These are phyloP conservation scores for Diaprepes abbreviatus DNA, from an alignment of 2,888 invertebrate genomes.

Conservation along the genomic window DNA sequence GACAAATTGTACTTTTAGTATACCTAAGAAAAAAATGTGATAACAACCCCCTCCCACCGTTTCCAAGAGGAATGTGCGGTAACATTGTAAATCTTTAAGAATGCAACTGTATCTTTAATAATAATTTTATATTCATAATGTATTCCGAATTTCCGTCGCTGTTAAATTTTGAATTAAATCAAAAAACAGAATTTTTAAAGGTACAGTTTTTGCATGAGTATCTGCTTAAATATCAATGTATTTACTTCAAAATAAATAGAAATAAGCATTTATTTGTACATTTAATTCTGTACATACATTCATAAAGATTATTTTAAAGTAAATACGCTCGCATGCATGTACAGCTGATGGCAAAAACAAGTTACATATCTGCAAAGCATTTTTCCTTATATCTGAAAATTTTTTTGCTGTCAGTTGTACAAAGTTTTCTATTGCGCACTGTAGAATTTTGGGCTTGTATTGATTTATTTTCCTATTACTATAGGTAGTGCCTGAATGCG, in stretches of 20 bases:
- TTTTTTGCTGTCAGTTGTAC: no score
- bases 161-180: conserved; percentile 9
- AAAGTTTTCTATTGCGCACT: background rate
- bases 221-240: background rate
- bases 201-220: conserved; percentile 30
- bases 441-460: background rate
- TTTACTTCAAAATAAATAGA: conserved; percentile 13
- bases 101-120: conserved; percentile 44
- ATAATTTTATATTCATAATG: no score
- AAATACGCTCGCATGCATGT: conserved; percentile 5
- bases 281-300: background rate
- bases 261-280: no score
- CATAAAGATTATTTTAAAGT: background rate
- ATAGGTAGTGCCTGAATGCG: conserved; percentile 48
- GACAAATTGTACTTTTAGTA: background rate
- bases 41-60: conserved; percentile 63
- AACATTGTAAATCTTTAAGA: conserved; percentile 61
- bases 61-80: conserved; percentile 61
- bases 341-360: no score
- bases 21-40: background rate
- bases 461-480: conserved; percentile 38
- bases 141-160: background rate
- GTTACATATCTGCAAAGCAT: no score
- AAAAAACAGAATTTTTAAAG: conserved; percentile 17
- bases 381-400: no score